Evolutionary conservation across 2,113 vertebrate species (phyloP), one percentile per base, ranked within the genome.

Genomic region (Protomyctophum bolini): DNA sequence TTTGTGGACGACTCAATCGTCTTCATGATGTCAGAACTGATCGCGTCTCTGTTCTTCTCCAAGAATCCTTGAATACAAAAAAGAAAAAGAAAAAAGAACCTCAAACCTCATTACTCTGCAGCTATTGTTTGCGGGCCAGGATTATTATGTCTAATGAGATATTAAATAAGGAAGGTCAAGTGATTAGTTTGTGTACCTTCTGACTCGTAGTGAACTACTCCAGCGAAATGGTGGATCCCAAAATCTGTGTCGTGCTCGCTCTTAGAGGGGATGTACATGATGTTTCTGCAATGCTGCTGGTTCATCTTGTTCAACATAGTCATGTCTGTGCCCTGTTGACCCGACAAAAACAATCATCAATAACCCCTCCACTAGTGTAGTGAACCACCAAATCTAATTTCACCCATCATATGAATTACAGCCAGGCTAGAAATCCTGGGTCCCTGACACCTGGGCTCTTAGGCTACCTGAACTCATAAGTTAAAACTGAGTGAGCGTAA

Each of bases 11-110:
- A 88, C 51, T 95, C 82, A 63, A 97, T 72, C 83, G 95, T 89
- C 59, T 86, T 88, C 68, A 97, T 93, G 52, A 98, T 85, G 54
- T 97, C 95, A 73, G 79, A 75, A 77, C 94, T 98, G 78, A 98
- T 52, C 0, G 92, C 84, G n/a, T 99, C 96, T 77, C 95, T 93
- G 81, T 99, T 99, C 87, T 99, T 99, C 85, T 98, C 97, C 86
- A 99, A 87, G 84, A 99, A 98, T 46, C 95, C 97, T 99, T 8
- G 33, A 0, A 70, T 0, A 61, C 7, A 47, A 58, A 64, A n/a
- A 65, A 15, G 6, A 21, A 6, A 8, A 62, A 21, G 7, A 7
- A 63, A 15, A 61, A 2, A 55, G 45, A 6, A 48, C 45, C 10
- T 8, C 45, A 41, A 45, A n/a, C 55, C 8, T 70, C 12, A 48